Base-by-base conservation (phyloP, 2,113 vertebrate genomes). In the Sphaerodactylus townsendi region DNA sequence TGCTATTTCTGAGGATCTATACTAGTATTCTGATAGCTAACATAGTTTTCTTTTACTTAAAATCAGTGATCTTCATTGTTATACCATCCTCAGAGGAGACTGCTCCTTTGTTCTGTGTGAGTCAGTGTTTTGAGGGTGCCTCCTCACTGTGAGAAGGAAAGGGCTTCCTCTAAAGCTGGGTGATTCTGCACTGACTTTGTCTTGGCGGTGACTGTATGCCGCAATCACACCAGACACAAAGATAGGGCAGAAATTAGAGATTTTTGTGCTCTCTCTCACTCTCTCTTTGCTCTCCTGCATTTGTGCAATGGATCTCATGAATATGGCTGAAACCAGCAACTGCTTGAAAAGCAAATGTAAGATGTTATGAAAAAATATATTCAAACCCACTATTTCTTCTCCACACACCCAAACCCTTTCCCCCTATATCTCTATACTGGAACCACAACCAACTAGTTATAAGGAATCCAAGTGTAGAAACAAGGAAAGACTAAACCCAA, bases 391-490 rank as follows among this genome's bases (percentile, higher is more conserved):
- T 75, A 25, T 33, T 64, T 59, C 23, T 62, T 25, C 59, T 25
- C 59, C 59, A 62, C 4, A 7, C 59, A 62, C 23, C 59, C 59
- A 30, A 39, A 19, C 46, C 28, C 35, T 6, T 19, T 56, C 25
- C 21, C 71, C 10, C 37, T 88, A n/a, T 53, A 66, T 73, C 62
- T 80, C 1, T 80, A 81, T 83, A 17, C 14, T 2, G 41, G 77
- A 70, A 80, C 78, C 74, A 80, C 76, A 87, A 89, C 68, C 33
- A 75, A 73, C 11, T 65, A 50, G 48, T 87, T 81, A 56, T 74
- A 25, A 14, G 53, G 39, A 87, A 89, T 87, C 91, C 81, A 89
- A 30, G 35, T 33, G 39, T 56, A 75, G 17, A 89, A 87, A 86
- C 44, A 35, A 44, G 73, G 50, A 25, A 33, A 25, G 28, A 75